Percentiles rank a stretch among this genome's conserved stretches.
phyloP scores from a whole-genome alignment of 2,113 vertebrate species.

The Chlorodrepanis virens region DNA sequence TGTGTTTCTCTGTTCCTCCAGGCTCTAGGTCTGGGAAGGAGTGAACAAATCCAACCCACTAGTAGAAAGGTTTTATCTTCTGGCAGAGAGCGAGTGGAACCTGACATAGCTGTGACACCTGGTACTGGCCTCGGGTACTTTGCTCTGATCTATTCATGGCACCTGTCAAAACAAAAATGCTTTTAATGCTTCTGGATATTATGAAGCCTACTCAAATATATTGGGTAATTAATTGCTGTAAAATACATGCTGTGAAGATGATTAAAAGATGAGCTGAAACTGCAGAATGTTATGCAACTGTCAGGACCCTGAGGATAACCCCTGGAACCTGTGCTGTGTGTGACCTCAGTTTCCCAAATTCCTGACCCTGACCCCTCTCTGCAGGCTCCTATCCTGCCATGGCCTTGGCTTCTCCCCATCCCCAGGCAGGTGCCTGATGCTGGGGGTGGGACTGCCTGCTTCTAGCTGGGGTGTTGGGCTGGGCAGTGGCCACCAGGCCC shows the following conservation, averaged over 20 bases:
- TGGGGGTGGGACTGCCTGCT: not conserved
- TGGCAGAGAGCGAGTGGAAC: not conserved
- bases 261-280: not conserved
- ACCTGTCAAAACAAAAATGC: not conserved
- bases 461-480: not conserved
- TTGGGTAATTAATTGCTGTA: not conserved
- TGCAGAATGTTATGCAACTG: not conserved
- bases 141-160: not conserved
- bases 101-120: not conserved
- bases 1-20: not conserved
- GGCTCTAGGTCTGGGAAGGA: not conserved
- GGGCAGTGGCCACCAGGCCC: rapidly evolving
- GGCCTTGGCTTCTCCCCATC: rapidly evolving
- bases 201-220: not conserved
- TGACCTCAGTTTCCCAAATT: not conserved
- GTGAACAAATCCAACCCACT: not conserved
- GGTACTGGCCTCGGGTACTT: not conserved
- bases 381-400: rapidly evolving
- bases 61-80: not conserved
- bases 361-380: not conserved
- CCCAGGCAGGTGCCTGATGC: not conserved
- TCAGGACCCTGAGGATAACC: not conserved
- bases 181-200: not conserved
- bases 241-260: not conserved
- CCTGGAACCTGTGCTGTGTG: rapidly evolving